phyloP scores from a whole-genome alignment of 2,113 vertebrate species.

The Trematocara zebra region DNA sequence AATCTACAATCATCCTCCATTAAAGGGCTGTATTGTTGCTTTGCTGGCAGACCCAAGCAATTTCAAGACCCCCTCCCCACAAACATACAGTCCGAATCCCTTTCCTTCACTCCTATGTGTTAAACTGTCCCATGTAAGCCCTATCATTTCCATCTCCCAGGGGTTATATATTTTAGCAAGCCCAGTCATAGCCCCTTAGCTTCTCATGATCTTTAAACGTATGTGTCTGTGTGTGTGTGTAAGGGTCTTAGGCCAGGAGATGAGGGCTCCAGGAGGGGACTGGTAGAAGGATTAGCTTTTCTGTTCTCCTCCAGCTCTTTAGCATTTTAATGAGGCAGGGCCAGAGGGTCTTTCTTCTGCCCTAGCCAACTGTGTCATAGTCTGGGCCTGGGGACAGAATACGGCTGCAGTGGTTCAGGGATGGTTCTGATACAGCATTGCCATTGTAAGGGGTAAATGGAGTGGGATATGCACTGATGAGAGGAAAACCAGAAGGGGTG shows the following conservation, averaged over 20 bases:
- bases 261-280: slow-evolving; percentile 30
- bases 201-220: slow-evolving; percentile 6
- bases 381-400: slow-evolving; percentile 60
- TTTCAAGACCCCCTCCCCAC: not conserved
- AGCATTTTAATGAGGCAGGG: slow-evolving; percentile 73
- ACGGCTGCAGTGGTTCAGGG: slow-evolving; percentile 33
- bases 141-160: slow-evolving; percentile 33
- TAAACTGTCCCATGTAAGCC: slow-evolving; percentile 33
- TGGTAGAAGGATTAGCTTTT: slow-evolving; percentile 46
- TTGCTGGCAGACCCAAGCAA: slow-evolving; percentile 9
- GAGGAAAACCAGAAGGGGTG: slow-evolving; percentile 4
- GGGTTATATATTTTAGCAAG: slow-evolving; percentile 35
- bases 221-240: not conserved
- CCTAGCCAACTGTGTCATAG: slow-evolving; percentile 66
- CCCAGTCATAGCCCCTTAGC: not conserved
- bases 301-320: slow-evolving; percentile 58
- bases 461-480: slow-evolving; percentile 38
- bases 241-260: slow-evolving; percentile 34
- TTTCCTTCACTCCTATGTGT: not conserved
- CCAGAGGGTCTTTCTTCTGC: slow-evolving; percentile 72
- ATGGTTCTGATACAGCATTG: slow-evolving; percentile 52
- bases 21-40: not conserved
- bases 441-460: slow-evolving; percentile 44
- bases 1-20: not conserved
- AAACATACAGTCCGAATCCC: not conserved